Conservation (phyloP, 2,797 vertebrate genomes). For the Chloroceryle amazona region DNA sequence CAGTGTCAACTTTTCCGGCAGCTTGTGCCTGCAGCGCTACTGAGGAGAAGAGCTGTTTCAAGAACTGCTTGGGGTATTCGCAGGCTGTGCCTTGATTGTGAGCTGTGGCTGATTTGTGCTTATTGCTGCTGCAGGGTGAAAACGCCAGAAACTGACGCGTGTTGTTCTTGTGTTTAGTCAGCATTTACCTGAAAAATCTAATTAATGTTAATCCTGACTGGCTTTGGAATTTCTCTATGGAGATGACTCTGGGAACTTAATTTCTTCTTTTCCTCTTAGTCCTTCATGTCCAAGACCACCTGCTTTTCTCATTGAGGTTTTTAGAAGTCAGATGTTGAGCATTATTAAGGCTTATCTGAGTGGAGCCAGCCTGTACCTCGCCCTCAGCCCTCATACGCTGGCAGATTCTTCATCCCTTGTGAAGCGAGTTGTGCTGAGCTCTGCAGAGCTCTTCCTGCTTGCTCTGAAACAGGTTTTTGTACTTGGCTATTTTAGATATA, state of each 20-base stretch:
- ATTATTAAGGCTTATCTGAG: not conserved
- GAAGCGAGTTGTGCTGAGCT: not conserved
- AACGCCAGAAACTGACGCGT: not conserved
- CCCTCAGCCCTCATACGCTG: not conserved
- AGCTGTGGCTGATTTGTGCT: not conserved
- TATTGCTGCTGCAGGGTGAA: not conserved
- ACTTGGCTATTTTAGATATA: not conserved
- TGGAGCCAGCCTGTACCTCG: not conserved
- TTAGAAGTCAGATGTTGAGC: not conserved
- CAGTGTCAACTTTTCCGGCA: not conserved
- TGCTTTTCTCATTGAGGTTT: not conserved
- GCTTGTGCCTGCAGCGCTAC: not conserved
- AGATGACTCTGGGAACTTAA: not conserved
- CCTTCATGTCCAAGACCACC: not conserved
- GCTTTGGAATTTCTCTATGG: not conserved
- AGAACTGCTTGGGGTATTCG: not conserved
- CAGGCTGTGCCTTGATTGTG: not conserved
- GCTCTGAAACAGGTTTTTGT: not conserved
- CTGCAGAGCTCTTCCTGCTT: not conserved
- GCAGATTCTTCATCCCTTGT: not conserved
- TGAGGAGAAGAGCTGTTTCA: conserved; percentile 21
- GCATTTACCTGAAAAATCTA: not conserved
- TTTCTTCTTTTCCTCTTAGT: not conserved
- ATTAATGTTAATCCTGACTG: not conserved
- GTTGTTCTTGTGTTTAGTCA: not conserved